Conservation (phyloP, 35 echinoderm and acorn worm species). For the Amphiura filiformis region DNA sequence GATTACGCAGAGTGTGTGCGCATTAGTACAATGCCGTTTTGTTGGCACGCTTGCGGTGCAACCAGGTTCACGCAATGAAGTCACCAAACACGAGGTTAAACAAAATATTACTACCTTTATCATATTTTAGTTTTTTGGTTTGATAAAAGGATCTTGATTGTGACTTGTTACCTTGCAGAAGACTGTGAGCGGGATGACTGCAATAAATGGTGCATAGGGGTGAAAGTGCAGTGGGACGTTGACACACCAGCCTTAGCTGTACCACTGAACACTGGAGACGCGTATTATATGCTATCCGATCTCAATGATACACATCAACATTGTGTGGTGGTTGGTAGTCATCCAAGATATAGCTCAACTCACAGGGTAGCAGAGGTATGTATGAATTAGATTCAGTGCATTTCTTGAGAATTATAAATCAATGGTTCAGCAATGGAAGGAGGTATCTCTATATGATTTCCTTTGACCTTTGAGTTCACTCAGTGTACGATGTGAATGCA, state of each 20-base stretch:
- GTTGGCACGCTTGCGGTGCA: too few species aligned
- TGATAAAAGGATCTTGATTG: too few species aligned
- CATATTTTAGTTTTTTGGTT: too few species aligned
- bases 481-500: not conserved
- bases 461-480: not conserved
- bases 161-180: not conserved
- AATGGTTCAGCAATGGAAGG: too few species aligned
- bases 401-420: not conserved
- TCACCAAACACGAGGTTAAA: too few species aligned
- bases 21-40: too few species aligned
- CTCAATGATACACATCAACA: constrained; percentile 72
- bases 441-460: too few species aligned
- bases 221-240: constrained; percentile 49
- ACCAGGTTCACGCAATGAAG: too few species aligned
- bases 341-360: constrained; percentile 52
- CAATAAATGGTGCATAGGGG: constrained; percentile 39
- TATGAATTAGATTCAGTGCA: not conserved
- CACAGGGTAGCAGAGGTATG: constrained; percentile 64
- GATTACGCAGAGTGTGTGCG: too few species aligned
- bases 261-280: constrained; percentile 32
- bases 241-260: constrained; percentile 40
- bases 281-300: constrained; percentile 57
- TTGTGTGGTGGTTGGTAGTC: constrained; percentile 54
- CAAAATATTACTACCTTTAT: too few species aligned
- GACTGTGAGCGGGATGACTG: not conserved